Conservation (phyloP, 2,797 vertebrate genomes). For the Falco biarmicus region DNA sequence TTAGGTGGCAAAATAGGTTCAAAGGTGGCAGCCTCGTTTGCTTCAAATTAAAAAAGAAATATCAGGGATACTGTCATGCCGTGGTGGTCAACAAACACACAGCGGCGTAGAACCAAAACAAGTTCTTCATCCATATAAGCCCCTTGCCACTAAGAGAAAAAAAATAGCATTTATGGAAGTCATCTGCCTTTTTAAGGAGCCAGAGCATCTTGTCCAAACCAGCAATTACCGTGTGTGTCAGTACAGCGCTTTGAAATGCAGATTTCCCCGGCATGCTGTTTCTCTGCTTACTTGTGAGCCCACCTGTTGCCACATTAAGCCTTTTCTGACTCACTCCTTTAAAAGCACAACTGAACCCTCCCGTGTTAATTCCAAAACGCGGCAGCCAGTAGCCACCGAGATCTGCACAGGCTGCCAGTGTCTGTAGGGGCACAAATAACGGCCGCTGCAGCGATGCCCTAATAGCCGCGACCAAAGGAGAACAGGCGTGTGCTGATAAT, state of each 20-base stretch:
- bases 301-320: background rate
- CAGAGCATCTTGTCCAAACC: background rate
- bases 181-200: background rate
- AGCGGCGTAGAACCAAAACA: background rate
- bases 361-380: background rate
- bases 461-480: background rate
- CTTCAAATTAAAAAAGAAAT: background rate
- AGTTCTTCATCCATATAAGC: background rate
- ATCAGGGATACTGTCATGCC: background rate
- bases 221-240: background rate
- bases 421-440: background rate
- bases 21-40: background rate
- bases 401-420: rapidly evolving
- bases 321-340: background rate
- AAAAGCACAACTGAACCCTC: background rate
- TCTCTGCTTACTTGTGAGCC: background rate
- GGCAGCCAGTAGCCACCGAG: background rate
- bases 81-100: background rate
- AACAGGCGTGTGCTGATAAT: rapidly evolving
- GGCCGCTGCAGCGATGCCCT: rapidly evolving
- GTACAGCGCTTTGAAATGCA: background rate
- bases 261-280: background rate
- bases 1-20: background rate
- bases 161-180: rapidly evolving
- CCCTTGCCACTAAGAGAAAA: background rate